Percentiles rank a stretch among this genome's conserved stretches.
Conservation (phyloP, 2,888 invertebrate genomes). For the Diaperis boleti region DNA sequence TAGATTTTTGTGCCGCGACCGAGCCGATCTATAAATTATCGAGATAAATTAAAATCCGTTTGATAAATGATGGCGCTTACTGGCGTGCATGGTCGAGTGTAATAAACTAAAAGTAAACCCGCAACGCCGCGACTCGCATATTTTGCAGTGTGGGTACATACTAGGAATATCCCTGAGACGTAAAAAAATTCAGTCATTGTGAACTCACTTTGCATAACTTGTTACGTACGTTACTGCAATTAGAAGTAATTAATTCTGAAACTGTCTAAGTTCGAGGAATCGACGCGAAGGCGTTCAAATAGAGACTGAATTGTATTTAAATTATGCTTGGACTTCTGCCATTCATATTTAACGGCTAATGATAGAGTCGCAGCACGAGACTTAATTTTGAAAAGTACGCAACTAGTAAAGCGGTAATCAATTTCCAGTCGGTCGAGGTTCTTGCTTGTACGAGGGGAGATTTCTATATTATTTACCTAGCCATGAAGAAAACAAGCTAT, state of each 20-base stretch:
- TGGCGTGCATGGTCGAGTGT: constrained; percentile 36
- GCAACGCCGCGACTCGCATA: constrained; percentile 19
- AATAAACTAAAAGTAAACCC: constrained; percentile 37
- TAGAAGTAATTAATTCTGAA: constrained; percentile 17
- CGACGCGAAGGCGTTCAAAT: background rate
- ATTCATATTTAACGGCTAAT: background rate
- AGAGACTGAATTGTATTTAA: constrained; percentile 29
- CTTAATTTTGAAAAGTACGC: background rate
- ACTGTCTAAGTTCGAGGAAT: constrained; percentile 11
- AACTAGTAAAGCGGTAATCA: background rate
- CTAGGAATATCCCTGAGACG: constrained; percentile 25
- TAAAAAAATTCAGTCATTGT: constrained; percentile 18
- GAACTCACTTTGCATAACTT: constrained; percentile 25
- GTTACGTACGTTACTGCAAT: constrained; percentile 9
- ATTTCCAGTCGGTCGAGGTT: constrained; percentile 3
- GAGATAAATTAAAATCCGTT: constrained; percentile 38
- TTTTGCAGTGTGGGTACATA: constrained; percentile 29
- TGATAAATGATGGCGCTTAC: constrained; percentile 42
- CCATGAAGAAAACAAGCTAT: no score
- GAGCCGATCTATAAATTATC: constrained; percentile 39
- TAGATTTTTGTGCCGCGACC: background rate
- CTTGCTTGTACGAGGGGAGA: constrained; percentile 5
- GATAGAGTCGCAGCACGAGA: constrained; percentile 1
- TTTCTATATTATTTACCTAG: no score
- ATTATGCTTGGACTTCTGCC: constrained; percentile 4